Conservation (phyloP, 2,888 invertebrate genomes). For the Cantharis nigra region DNA sequence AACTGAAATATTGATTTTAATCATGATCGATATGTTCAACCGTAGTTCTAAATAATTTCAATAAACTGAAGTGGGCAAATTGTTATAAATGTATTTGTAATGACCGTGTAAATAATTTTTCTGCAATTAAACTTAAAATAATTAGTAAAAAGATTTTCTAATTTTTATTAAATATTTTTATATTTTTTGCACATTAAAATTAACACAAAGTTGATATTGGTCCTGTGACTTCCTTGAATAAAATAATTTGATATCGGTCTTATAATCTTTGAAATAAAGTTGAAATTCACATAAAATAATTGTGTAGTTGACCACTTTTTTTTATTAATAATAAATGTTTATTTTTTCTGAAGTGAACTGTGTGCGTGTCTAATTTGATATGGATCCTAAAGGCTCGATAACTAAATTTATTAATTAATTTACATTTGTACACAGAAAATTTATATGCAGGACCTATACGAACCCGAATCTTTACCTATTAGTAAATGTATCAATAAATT, state of each 20-base stretch:
- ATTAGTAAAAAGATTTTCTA: no score
- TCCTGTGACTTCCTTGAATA: neutral
- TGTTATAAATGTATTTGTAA: no score
- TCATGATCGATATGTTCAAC: no score
- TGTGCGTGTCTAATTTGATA: neutral
- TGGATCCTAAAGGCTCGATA: neutral
- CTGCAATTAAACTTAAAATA: no score
- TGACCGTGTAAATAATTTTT: no score
- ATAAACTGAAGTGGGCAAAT: no score
- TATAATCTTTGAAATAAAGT: neutral
- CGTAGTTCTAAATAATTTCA: no score
- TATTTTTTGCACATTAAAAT: no score
- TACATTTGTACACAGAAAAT: neutral
- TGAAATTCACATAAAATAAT: neutral
- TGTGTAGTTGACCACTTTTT: neutral
- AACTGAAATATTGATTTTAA: no score
- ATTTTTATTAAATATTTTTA: no score
- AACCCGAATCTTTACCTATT: neutral
- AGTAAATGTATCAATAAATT: neutral
- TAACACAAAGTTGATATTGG: neutral
- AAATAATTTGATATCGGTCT: neutral
- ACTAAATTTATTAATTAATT: neutral
- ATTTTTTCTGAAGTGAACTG: neutral
- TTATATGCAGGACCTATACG: neutral
- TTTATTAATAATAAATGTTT: neutral